Evolutionary conservation across 2,888 invertebrate species (phyloP).

Genomic region (Quadroppia sp.): DNA sequence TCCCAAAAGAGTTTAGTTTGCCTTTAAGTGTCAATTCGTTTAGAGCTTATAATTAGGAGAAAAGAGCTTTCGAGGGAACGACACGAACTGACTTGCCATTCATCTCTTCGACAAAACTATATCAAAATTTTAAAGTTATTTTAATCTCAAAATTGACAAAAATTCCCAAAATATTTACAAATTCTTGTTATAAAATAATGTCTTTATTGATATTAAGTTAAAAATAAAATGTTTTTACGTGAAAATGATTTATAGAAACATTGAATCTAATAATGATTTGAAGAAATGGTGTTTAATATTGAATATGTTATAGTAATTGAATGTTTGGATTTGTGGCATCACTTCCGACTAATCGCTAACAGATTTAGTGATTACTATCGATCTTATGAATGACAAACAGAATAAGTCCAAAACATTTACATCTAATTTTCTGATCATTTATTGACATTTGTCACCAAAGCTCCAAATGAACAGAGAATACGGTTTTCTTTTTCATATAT

Average conservation of each 20-base stretch:
- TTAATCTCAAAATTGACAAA: not conserved
- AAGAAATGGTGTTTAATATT: too few species aligned
- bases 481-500: not conserved
- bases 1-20: constrained; percentile 16
- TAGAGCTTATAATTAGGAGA: constrained; percentile 27
- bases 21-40: constrained; percentile 36
- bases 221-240: too few species aligned
- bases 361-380: constrained; percentile 27
- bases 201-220: too few species aligned
- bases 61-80: not conserved
- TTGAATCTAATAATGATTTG: too few species aligned
- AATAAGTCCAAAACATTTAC: constrained; percentile 27
- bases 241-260: too few species aligned
- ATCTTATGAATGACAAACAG: constrained; percentile 3
- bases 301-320: too few species aligned
- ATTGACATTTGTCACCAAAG: constrained; percentile 15
- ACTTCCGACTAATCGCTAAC: constrained; percentile 14
- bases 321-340: not conserved
- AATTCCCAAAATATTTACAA: not conserved
- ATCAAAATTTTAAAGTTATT: not conserved
- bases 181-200: too few species aligned
- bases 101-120: not conserved
- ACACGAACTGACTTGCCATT: not conserved
- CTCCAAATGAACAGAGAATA: not conserved
- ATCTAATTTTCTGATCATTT: not conserved